phyloP scores from a whole-genome alignment of 2,888 invertebrate genomes.

The Xestia xanthographa region DNA sequence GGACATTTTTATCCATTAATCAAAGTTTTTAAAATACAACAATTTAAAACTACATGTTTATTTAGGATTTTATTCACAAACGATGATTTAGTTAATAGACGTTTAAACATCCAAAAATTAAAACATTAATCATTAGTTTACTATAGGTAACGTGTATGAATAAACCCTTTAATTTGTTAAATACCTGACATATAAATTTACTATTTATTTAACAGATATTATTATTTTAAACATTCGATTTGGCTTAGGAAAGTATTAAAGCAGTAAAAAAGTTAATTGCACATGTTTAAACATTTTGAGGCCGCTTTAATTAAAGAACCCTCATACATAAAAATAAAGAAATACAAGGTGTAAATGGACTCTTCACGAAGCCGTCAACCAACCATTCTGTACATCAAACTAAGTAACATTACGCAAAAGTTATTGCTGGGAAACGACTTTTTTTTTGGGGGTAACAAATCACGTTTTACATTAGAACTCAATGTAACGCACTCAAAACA shows the following conservation, averaged over 20 bases:
- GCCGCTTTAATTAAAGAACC: background rate
- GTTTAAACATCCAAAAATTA: background rate
- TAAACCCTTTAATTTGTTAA: background rate
- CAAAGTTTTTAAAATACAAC: background rate
- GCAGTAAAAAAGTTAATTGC: conserved; percentile 17
- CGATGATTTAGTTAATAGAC: background rate
- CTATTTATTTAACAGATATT: background rate
- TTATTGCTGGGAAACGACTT: too few species aligned
- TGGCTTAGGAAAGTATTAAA: conserved; percentile 23
- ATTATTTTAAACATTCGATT: conserved; percentile 7
- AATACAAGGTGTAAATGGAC: too few species aligned
- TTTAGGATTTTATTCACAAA: background rate
- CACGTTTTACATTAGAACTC: too few species aligned
- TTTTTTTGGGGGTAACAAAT: too few species aligned
- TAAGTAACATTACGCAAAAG: too few species aligned
- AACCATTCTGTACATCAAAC: too few species aligned
- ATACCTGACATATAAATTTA: too few species aligned
- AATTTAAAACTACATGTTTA: background rate
- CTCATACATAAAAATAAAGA: background rate
- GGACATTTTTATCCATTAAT: background rate
- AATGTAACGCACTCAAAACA: too few species aligned
- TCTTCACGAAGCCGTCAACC: too few species aligned
- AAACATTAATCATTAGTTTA: background rate
- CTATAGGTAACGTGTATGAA: background rate
- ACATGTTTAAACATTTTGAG: conserved; percentile 4